Base-by-base conservation (phyloP, 2,888 invertebrate species). In the Ecliptopera silaceata region DNA sequence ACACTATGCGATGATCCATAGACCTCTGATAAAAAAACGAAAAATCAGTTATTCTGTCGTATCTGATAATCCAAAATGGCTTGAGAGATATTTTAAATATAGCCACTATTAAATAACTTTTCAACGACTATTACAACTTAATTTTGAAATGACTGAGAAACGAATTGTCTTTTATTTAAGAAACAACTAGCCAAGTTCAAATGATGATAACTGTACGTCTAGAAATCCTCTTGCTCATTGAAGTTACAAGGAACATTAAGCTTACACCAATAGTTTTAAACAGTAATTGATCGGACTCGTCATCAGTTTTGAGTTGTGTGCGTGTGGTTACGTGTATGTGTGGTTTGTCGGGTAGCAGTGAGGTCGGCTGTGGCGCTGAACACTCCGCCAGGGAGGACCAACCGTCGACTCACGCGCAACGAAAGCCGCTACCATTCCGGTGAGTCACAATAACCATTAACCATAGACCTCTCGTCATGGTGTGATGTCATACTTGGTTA, bases 341-440 rank as follows among this genome's bases (percentile, higher is more conserved):
- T 83, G 82, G 92, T 91, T 92, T 92, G 84, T 88, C 84, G 89
- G 86, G 88, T 89, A 88, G 87, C 88, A 92, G 92, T 86, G 90
- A 86, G 88, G 79, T 85, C 90, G 80, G 88, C 81, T 66, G 83
- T 87, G 79, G 81, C 84, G 80, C 82, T 84, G 80, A 86, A 91
- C 77, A 81, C 93, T 88, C 82, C 93, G 72, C 84, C 93, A 84
- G 94, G 96, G 74, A 92, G 96, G 83, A 96, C 96, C 82, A 97
- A 97, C 91, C 93, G 97, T 66, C 93, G 97, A 74, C 95, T 98
- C 74, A 98, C 98, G 69, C 93, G 97, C 80, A 97, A 98, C 92
- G 98, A 98, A 92, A 97, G 96, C 92, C 94, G 98, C 80, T 98
- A 97, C 91, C 98, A 98, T 91, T 98, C 98, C 89, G 98, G 98